phyloP scores from a whole-genome alignment of 2,888 invertebrate genomes.

The Lobophora halterata region DNA sequence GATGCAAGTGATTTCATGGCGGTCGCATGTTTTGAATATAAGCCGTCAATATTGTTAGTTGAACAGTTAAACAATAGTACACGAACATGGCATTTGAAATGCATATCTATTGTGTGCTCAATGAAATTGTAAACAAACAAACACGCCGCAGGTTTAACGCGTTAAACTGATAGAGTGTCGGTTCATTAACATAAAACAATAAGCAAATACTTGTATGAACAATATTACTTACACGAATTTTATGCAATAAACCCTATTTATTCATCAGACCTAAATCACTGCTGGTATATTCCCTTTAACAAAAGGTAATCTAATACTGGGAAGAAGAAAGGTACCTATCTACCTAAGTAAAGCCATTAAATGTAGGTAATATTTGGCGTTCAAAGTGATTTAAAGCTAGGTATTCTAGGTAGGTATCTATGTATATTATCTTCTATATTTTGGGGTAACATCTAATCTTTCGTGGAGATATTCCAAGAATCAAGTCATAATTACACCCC shows the following conservation, averaged over 20 bases:
- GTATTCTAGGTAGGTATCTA: too few species aligned
- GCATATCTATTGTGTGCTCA: constrained; percentile 21
- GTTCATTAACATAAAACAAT: constrained; percentile 29
- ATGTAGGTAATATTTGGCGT: too few species aligned
- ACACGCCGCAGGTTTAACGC: constrained; percentile 22
- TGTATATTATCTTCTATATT: too few species aligned
- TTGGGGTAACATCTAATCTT: neutral
- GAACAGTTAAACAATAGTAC: constrained; percentile 5
- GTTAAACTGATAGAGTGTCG: constrained; percentile 24
- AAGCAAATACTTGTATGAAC: constrained; percentile 9
- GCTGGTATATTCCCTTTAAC: too few species aligned
- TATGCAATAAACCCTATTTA: too few species aligned
- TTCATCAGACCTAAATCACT: too few species aligned
- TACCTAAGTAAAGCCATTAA: too few species aligned
- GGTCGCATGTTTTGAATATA: constrained; percentile 1
- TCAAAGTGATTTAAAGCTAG: too few species aligned
- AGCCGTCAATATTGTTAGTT: constrained; percentile 18
- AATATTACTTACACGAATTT: constrained; percentile 9
- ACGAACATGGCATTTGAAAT: constrained; percentile 15
- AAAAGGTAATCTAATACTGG: too few species aligned
- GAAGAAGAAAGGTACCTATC: too few species aligned
- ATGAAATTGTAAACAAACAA: constrained; percentile 28
- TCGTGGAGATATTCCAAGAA: neutral
- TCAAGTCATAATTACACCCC: constrained; percentile 4
- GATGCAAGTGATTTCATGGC: neutral